Conservation (phyloP, 2,797 vertebrate genomes). For the Enteromius thamalakanensis region DNA sequence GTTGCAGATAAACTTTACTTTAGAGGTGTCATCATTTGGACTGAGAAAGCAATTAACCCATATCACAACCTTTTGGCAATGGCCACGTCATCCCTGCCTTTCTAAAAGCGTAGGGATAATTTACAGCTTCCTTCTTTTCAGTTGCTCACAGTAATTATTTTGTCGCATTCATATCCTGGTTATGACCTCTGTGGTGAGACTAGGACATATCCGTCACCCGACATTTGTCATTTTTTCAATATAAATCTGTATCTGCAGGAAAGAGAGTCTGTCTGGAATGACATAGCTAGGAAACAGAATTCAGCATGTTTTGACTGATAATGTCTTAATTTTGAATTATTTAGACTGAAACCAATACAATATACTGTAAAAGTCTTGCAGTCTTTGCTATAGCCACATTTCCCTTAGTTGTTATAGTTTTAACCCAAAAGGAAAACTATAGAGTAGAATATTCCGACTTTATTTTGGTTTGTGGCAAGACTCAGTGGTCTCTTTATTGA, state of each 20-base stretch:
- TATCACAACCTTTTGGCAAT: conserved; percentile 46
- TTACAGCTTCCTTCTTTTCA: conserved; percentile 55
- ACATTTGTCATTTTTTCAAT: conserved; percentile 20
- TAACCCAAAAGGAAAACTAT: not conserved
- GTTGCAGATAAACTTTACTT: conserved; percentile 46
- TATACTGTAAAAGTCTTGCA: not conserved
- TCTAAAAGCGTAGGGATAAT: conserved; percentile 48
- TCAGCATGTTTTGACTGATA: not conserved
- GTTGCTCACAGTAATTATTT: conserved; percentile 43
- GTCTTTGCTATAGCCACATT: not conserved
- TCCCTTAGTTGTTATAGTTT: not conserved
- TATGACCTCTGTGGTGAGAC: conserved; percentile 47
- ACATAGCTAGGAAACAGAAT: conserved; percentile 22
- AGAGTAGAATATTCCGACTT: not conserved
- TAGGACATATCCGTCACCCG: conserved; percentile 43
- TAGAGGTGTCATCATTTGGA: conserved; percentile 45
- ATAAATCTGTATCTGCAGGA: conserved; percentile 49
- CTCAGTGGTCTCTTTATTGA: too few relatives aligned
- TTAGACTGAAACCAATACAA: not conserved
- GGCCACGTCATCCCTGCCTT: conserved; percentile 33
- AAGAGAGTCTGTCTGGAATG: conserved; percentile 20
- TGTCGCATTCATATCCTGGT: conserved; percentile 54
- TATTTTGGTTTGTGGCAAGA: too few relatives aligned
- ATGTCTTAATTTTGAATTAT: not conserved
- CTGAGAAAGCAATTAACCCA: conserved; percentile 52